Base-by-base conservation (phyloP, 2,888 invertebrate species). In the Trissonchulus latispiculum region DNA sequence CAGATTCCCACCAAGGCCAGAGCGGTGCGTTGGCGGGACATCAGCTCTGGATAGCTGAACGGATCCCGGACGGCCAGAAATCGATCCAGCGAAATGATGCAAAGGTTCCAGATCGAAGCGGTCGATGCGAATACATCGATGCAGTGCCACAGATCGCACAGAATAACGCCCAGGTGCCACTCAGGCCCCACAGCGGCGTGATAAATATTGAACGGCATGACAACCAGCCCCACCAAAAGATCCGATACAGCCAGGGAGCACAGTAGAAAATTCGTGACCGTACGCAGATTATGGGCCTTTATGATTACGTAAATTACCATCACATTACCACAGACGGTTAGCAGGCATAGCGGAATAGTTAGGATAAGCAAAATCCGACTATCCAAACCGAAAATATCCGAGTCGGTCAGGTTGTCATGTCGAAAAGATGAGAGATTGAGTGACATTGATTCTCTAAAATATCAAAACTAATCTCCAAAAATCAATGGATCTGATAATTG, bases 1-100 rank as follows among this genome's bases (percentile, higher is more conserved):
- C 97, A 99, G 2, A 97, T 95, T 3, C 91, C 90, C 0, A 91
- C 91, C 76, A 99, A 96, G 8, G 96, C 87, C 35, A 91, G 87
- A 1, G 90, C 90, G 0, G 95, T 94, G 74, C 92, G 88, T 75
- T 89, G 89, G 62, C 91, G 89, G 35, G 93, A 94, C 93, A 99
- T 96, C 76, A 90, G 88, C 86, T 91, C 92, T 0, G 96, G 95
- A 85, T 99, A 99, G 69, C 93, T 92, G 78, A 99, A 95, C 0
- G 99, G 97, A 85, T 97, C 95, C 23, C 95, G 95, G 76, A 97
- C 97, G 67, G 97, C 97, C 95, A 96, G 95, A 85, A 97, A 99
- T 62, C 86, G 80, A 77, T 86, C 86, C 37, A 86, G 78, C 15
- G 85, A 84, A 71, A 86, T 99, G 36, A 97, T 95, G 85, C 97